Conservation (phyloP, 1,140 invertebrate genomes). For the Caenorhabditis tropicalis region DNA sequence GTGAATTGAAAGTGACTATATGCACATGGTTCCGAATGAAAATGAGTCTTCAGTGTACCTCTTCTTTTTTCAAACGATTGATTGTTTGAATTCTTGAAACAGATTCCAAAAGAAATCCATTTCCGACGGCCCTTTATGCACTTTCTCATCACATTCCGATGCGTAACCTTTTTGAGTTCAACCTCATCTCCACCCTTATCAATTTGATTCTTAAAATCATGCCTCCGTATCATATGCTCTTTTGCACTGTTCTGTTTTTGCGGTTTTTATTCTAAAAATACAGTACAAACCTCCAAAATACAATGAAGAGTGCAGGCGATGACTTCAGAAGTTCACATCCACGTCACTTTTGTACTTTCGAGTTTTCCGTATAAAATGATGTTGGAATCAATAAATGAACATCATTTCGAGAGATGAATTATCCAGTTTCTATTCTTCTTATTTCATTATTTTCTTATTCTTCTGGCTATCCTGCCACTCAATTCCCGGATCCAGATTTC, state of each 20-base stretch:
- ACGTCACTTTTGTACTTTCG: neutral
- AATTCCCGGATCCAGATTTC: neutral
- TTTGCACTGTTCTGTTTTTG: neutral
- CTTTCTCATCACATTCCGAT: neutral
- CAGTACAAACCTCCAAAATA: neutral
- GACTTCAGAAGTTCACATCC: neutral
- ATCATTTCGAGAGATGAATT: neutral
- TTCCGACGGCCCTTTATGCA: too few species aligned
- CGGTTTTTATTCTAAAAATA: neutral
- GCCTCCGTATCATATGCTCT: neutral
- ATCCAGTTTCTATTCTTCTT: neutral
- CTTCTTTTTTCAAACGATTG: too few species aligned
- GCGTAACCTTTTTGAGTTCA: neutral
- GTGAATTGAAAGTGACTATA: too few species aligned
- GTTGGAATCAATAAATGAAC: neutral
- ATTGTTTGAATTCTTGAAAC: too few species aligned
- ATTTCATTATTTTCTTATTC: neutral
- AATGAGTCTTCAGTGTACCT: too few species aligned
- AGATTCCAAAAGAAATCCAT: too few species aligned
- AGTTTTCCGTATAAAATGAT: neutral
- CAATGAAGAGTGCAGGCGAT: neutral
- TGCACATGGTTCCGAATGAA: too few species aligned
- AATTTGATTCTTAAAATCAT: neutral
- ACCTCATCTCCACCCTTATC: neutral
- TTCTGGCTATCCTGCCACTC: neutral